Base-by-base conservation (phyloP, 2,797 vertebrate genomes). In the Enteromius fasciolatus region DNA sequence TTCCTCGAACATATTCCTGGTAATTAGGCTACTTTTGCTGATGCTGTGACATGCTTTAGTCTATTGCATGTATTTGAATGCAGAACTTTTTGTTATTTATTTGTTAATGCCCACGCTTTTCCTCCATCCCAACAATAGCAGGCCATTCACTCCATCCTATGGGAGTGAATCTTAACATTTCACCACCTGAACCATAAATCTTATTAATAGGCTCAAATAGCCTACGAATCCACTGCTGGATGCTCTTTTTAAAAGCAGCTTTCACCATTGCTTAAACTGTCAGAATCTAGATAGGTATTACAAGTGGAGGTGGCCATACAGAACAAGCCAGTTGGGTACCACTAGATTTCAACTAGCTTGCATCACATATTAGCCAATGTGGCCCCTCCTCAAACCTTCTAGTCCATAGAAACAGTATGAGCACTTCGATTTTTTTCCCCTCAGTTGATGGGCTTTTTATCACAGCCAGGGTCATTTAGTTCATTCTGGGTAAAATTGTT, bases 341-440 rank as follows among this genome's bases (percentile, higher is more conserved):
- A 76, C 52, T 85, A 18, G 84, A 86, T 87, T 87, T 83, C 84
- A 86, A 63, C 64, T 31, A 67, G 61, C 83, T 88, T 88, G 87
- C 87, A 88, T 88, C 87, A 84, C 54, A 77, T 78, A 50, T 72
- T 78, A 77, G 17, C 28, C 77, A 66, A 14, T 36, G 12, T 79
- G 74, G 85, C 80, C 78, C 75, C 83, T 87, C 78, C 85, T 87
- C 41, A 87, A 83, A 72, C 78, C 72, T 59, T 79, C 54, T 80
- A 78, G 84, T 81, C 39, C 76, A 68, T 69, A 61, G 74, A 83
- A 36, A 76, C 31, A 57, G n/a, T 54, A 73, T 69, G 73, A 76
- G 57, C 39, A 23, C 50, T 81, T 23, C 12, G 10, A 63, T 61
- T 63, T 20, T 59, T 18, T 11, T 4, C 11, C 1, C 4, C 18